These are phyloP conservation scores for Seriola rivoliana DNA, from an alignment of 2,113 vertebrate genomes.

Conservation along the genomic window DNA sequence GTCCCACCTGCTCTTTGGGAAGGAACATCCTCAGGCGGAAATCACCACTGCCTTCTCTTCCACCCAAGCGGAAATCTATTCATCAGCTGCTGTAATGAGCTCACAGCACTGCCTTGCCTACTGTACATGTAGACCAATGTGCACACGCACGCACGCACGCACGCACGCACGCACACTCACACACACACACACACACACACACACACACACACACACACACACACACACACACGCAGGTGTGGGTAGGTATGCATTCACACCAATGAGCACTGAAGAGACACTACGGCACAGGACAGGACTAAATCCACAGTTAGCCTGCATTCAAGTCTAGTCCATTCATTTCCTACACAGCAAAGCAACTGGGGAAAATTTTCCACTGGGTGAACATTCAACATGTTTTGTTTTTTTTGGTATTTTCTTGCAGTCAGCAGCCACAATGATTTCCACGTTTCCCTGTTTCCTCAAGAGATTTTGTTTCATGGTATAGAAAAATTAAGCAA, in stretches of 20 bases:
- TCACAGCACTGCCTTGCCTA: slow-evolving; percentile 18
- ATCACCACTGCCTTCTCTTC: slow-evolving; percentile 37
- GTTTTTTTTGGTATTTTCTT: not conserved
- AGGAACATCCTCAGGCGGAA: slow-evolving; percentile 66
- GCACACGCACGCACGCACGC: not conserved
- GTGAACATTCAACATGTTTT: not conserved
- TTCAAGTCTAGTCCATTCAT: not conserved
- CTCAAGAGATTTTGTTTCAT: not conserved
- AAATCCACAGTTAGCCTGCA: slow-evolving; percentile 12
- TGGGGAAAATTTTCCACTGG: not conserved
- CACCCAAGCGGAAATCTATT: slow-evolving; percentile 73
- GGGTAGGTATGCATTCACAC: not conserved
- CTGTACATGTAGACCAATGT: slow-evolving; percentile 16
- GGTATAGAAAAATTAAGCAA: not conserved
- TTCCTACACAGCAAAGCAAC: not conserved
- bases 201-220: not conserved
- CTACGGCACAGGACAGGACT: not conserved
- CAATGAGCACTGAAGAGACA: not conserved
- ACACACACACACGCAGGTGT: not conserved
- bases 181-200: not conserved
- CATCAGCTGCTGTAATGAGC: slow-evolving; percentile 79
- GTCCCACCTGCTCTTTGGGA: slow-evolving; percentile 69
- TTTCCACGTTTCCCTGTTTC: not conserved
- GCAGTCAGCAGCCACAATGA: not conserved
- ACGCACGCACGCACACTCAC: no score